Evolutionary conservation across 2,797 vertebrate species (phyloP).

Genomic region (Semotilus atromaculatus): DNA sequence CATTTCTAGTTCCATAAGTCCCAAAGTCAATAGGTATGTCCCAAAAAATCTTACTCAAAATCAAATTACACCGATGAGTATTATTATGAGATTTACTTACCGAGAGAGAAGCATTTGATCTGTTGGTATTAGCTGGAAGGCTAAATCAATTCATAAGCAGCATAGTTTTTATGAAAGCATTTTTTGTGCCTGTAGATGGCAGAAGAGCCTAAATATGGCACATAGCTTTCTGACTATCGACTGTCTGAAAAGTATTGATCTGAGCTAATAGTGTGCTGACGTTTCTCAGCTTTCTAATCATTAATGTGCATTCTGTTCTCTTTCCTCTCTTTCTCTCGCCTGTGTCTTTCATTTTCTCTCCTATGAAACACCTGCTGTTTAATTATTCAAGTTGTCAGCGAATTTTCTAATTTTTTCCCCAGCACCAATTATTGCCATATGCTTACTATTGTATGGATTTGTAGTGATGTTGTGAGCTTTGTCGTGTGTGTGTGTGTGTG

Average conservation of each 20-base stretch:
- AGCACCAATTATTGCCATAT: conserved; percentile 45
- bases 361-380: conserved; percentile 44
- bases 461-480: not conserved
- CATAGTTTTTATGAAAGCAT: not conserved
- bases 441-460: conserved; percentile 24
- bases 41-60: not conserved
- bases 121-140: not conserved
- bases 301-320: conserved; percentile 5
- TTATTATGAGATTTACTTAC: not conserved
- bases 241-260: conserved; percentile 13
- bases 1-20: not conserved
- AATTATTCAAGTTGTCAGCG: conserved; percentile 13
- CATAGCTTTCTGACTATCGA: not conserved
- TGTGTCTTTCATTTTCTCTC: not conserved
- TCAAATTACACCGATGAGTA: too few relatives aligned
- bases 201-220: conserved; percentile 43
- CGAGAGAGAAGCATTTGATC: not conserved
- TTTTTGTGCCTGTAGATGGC: conserved; percentile 42
- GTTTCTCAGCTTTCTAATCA: conserved; percentile 11
- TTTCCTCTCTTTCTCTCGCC: conserved; percentile 7
- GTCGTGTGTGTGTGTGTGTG: not conserved
- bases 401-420: not conserved
- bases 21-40: not conserved
- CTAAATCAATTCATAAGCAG: not conserved
- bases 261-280: conserved; percentile 4